phyloP scores from a whole-genome alignment of 2,113 vertebrate species.

The Gadus macrocephalus region DNA sequence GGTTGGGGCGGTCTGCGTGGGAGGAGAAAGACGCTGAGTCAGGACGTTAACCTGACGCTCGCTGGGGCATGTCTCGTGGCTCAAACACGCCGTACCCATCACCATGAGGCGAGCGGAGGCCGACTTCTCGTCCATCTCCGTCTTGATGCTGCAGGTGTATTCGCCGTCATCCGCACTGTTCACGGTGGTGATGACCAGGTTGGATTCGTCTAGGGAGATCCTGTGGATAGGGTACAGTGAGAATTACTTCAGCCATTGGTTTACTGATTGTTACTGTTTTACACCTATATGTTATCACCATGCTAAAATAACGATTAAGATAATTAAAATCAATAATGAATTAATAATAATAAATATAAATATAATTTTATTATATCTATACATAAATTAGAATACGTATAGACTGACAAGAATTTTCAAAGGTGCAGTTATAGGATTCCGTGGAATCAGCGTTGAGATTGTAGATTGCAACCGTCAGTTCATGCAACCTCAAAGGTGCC shows the following conservation, averaged over 20 bases:
- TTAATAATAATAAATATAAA: not conserved
- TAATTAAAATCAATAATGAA: too few relatives aligned
- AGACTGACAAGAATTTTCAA: not conserved
- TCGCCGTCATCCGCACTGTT: slow-evolving; percentile 85
- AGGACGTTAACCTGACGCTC: not conserved
- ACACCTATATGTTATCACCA: too few relatives aligned
- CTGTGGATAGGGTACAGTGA: slow-evolving; percentile 57
- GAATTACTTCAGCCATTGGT: too few relatives aligned
- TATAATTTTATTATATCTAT: not conserved
- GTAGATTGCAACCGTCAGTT: too few relatives aligned
- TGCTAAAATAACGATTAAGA: too few relatives aligned
- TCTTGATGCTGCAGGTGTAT: slow-evolving; percentile 88
- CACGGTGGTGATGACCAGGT: slow-evolving; percentile 83
- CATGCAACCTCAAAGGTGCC: too few relatives aligned
- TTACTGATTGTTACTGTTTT: too few relatives aligned
- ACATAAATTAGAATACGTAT: not conserved
- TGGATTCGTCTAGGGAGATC: slow-evolving; percentile 87
- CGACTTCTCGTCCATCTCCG: slow-evolving; percentile 85
- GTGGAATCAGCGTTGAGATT: too few relatives aligned
- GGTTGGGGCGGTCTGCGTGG: slow-evolving; percentile 81
- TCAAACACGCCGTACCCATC: slow-evolving; percentile 75
- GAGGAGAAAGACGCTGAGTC: not conserved
- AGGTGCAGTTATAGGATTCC: not conserved
- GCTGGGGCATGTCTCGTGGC: not conserved
- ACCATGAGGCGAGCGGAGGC: slow-evolving; percentile 88